Evolutionary conservation across 2,113 vertebrate species (phyloP).

Genomic region (Coracopsis vasa): DNA sequence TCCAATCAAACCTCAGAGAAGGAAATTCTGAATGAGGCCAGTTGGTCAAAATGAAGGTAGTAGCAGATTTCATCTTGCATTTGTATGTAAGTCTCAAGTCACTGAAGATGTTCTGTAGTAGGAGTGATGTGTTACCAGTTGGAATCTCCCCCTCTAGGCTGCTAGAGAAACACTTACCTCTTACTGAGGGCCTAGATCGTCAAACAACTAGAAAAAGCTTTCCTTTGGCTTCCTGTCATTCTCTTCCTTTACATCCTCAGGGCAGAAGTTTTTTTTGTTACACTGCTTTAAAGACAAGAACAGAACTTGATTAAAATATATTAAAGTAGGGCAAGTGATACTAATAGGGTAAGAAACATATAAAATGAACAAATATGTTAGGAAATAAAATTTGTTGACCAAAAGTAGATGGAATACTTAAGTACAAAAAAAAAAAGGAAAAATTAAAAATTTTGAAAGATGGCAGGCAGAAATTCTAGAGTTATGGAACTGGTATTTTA

Average conservation of each 20-base stretch:
- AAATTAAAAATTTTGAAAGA: not conserved
- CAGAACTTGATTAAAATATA: not conserved
- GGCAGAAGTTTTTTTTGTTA: not conserved
- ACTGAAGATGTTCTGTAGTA: fast-evolving
- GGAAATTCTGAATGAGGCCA: not conserved
- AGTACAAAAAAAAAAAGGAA: not conserved
- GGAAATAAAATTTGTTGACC: not conserved
- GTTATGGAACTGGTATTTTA: not conserved
- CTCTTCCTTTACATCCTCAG: not conserved
- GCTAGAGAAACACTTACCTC: not conserved
- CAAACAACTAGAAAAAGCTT: not conserved
- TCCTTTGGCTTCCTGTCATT: not conserved
- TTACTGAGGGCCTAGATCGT: not conserved
- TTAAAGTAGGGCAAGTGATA: not conserved
- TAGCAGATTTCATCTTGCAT: not conserved
- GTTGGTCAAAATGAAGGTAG: not conserved
- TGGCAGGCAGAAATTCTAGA: not conserved
- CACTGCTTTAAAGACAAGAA: not conserved
- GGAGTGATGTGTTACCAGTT: not conserved
- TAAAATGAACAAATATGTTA: not conserved
- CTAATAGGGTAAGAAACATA: not conserved
- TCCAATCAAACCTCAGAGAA: not conserved
- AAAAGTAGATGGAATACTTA: not conserved
- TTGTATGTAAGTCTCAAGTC: not conserved
- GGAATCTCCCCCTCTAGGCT: not conserved